These are phyloP conservation scores for Anguilla obscura DNA, from an alignment of 2,797 vertebrate species.

Conservation along the genomic window DNA sequence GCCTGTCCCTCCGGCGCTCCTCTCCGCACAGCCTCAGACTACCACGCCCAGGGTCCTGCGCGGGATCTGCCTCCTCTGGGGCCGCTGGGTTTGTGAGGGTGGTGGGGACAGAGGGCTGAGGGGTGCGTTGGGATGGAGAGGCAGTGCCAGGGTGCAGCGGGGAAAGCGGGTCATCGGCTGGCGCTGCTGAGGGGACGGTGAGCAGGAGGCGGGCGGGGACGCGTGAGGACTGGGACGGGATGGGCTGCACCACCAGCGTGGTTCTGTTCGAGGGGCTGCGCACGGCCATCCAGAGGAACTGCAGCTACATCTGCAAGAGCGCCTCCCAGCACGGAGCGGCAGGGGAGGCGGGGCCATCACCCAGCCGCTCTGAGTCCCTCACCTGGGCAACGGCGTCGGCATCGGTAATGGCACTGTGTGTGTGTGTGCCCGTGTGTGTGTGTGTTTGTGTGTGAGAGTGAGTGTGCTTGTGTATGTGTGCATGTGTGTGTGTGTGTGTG, in stretches of 20 bases:
- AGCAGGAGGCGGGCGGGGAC: slow-evolving; percentile 61
- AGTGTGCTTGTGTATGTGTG: not conserved
- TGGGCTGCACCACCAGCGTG: slow-evolving; percentile 95
- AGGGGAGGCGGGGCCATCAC: slow-evolving; percentile 75
- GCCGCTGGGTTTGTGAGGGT: slow-evolving; percentile 48
- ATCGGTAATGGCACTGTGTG: slow-evolving; percentile 67
- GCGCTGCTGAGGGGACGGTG: slow-evolving; percentile 60
- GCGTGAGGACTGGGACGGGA: slow-evolving; percentile 60
- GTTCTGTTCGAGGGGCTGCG: slow-evolving; percentile 90
- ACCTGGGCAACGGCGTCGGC: slow-evolving; percentile 72
- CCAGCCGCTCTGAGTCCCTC: slow-evolving; percentile 85
- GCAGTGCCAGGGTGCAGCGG: slow-evolving; percentile 26
- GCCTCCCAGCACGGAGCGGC: slow-evolving; percentile 79
- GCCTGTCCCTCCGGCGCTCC: slow-evolving; percentile 22
- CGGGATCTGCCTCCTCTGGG: slow-evolving; percentile 29
- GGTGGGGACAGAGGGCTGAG: slow-evolving; percentile 48
- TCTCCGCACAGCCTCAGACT: slow-evolving; percentile 34
- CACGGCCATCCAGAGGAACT: slow-evolving; percentile 90
- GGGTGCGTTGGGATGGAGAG: slow-evolving; percentile 28
- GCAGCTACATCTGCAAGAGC: slow-evolving; percentile 89
- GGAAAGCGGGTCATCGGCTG: slow-evolving; percentile 59
- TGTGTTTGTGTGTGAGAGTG: not conserved
- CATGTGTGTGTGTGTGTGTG: not conserved
- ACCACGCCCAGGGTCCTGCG: slow-evolving; percentile 31
- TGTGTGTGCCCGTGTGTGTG: not conserved